Evolutionary conservation across 2,888 invertebrate genomes (phyloP).

Genomic region (Scaptomyza tumidula): DNA sequence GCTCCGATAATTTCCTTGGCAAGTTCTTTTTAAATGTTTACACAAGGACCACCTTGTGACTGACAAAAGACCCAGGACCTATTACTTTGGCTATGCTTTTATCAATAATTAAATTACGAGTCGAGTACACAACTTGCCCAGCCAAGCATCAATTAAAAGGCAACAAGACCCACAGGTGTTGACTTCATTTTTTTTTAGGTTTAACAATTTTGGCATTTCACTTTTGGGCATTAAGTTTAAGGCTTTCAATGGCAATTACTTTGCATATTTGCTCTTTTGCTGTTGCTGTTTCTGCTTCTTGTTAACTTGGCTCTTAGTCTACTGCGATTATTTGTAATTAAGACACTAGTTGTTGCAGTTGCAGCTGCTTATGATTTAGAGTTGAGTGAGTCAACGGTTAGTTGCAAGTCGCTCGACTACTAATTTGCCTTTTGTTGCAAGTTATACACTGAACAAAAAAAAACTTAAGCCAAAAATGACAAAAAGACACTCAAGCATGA

Average conservation of each 20-base stretch:
- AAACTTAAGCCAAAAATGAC: too few relatives aligned
- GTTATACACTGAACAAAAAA: conserved; percentile 2
- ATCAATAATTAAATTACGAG: conserved; percentile 66
- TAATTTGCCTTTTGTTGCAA: conserved; percentile 42
- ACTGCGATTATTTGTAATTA: conserved; percentile 35
- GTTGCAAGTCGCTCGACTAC: conserved; percentile 24
- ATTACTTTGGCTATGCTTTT: conserved; percentile 11
- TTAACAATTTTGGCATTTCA: too few relatives aligned
- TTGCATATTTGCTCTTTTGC: background rate
- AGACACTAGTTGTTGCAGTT: conserved; percentile 20
- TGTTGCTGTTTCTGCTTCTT: conserved; percentile 7
- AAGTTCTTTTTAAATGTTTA: conserved; percentile 49
- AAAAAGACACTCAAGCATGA: too few relatives aligned
- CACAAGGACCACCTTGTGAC: background rate
- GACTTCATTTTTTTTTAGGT: conserved; percentile 39
- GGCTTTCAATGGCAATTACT: conserved; percentile 51
- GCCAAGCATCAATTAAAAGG: conserved; percentile 14
- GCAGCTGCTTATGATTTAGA: conserved; percentile 38
- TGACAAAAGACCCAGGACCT: background rate
- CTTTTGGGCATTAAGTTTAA: conserved; percentile 17
- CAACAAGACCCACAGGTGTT: conserved; percentile 50
- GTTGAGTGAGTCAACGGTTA: conserved; percentile 2
- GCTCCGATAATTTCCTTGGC: conserved; percentile 46
- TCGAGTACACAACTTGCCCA: background rate
- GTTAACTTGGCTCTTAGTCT: conserved; percentile 26